A percentile compares a stretch with the other conserved stretches of the same genome.
Conservation (phyloP, 2,113 vertebrate genomes). For the Nibea albiflora region DNA sequence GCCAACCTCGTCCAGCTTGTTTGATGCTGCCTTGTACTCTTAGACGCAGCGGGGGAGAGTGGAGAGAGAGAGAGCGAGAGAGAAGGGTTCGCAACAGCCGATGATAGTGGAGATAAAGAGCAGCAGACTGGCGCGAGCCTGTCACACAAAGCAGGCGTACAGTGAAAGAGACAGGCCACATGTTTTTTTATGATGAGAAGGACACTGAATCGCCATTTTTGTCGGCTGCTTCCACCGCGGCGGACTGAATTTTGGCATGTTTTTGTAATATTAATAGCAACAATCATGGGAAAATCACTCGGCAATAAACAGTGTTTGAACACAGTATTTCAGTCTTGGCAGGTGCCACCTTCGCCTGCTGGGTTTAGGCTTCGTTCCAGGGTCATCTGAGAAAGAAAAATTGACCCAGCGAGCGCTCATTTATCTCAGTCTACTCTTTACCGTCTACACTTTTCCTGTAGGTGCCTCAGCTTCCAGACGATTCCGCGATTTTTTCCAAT, state of each 20-base stretch:
- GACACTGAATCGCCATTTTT: background rate
- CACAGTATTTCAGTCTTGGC: conserved; percentile 31
- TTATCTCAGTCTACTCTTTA: conserved; percentile 33
- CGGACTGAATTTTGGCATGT: background rate
- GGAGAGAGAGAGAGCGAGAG: background rate
- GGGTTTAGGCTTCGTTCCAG: conserved; percentile 26
- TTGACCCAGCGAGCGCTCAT: conserved; percentile 35
- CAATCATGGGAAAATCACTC: conserved; percentile 12
- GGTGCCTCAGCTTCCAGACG: background rate
- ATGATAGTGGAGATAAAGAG: conserved; percentile 42
- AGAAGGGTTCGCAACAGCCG: background rate
- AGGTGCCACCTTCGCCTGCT: conserved; percentile 31
- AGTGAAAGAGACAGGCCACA: background rate
- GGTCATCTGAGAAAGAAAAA: conserved; percentile 28
- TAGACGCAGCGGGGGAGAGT: background rate
- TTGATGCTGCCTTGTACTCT: conserved; percentile 25
- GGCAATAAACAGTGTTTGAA: background rate
- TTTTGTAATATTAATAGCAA: conserved; percentile 14
- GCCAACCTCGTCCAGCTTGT: conserved; percentile 41
- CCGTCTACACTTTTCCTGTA: background rate
- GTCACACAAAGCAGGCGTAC: background rate
- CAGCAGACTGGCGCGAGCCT: background rate
- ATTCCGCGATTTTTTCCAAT: conserved; percentile 43
- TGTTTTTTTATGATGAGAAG: conserved; percentile 1
- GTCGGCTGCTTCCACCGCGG: background rate